Percentiles rank a stretch among this genome's conserved stretches.
Evolutionary conservation across 1,140 invertebrate genomes (phyloP).

Genomic region (Pachyrhynchus sulphureomaculatus): DNA sequence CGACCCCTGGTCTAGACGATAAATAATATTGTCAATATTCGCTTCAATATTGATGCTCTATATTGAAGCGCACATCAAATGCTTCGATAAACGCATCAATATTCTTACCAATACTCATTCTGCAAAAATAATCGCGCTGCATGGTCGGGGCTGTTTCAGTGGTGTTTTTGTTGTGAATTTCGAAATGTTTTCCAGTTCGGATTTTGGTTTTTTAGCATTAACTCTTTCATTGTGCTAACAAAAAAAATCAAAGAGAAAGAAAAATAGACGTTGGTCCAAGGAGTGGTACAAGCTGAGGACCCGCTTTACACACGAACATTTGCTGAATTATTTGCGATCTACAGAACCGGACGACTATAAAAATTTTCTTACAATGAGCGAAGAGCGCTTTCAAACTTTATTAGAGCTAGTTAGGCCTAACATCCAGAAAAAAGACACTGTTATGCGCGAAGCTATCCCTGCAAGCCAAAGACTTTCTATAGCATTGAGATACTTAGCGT

Average conservation of each 20-base stretch:
- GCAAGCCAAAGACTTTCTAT: constrained; percentile 33
- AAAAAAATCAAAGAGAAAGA: constrained; percentile 2
- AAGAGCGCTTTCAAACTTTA: constrained; percentile 20
- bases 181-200: too few species aligned
- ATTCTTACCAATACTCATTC: too few species aligned
- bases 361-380: constrained; percentile 27
- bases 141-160: too few species aligned
- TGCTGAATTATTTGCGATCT: constrained; percentile 1
- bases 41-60: too few species aligned
- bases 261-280: constrained; percentile 19
- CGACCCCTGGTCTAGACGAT: too few species aligned
- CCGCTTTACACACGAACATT: constrained; percentile 13
- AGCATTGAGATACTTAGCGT: constrained; percentile 39
- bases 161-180: not conserved
- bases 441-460: constrained; percentile 39
- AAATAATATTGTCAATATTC: too few species aligned
- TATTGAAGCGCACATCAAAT: too few species aligned
- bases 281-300: constrained; percentile 16
- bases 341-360: constrained; percentile 27
- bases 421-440: constrained; percentile 41
- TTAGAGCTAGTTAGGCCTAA: constrained; percentile 27
- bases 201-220: not conserved
- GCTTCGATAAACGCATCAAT: too few species aligned
- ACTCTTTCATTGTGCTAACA: not conserved
- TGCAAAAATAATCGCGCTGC: too few species aligned